Base-by-base conservation (phyloP, 2,797 vertebrate genomes). In the Oryzias sinensis region DNA sequence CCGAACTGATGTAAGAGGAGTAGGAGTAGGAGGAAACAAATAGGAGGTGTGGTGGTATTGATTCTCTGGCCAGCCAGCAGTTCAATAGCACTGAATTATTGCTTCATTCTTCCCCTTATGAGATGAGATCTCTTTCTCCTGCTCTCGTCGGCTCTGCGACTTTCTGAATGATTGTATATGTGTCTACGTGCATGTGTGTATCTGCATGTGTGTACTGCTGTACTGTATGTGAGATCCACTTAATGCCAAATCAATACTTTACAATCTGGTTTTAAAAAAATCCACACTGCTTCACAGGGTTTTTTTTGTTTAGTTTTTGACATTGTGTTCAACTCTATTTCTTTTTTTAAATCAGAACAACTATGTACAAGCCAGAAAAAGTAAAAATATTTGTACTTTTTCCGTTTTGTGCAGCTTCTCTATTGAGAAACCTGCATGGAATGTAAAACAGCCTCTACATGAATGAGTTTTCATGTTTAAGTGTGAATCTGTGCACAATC, bases 101-200 rank as follows among this genome's bases (percentile, higher is more conserved):
- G 95, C 95, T 96, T 96, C 94, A 95, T 96, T 96, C 95, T 94
- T 95, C 81, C 92, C 92, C 93, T 96, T 95, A 94, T 96, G 94
- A 95, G 94, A 96, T 93, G 96, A 86, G 80, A 86, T 85, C 79
- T 86, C 68, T 82, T 83, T 87, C 77, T 85, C 69, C 33, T 25
- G 4, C 47, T 56, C 70, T 65, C 49, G 14, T 54, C 65, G 55
- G 64, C 65, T 64, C n/a, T 54, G 48, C 20, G 70, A 65, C 68
- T 70, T 57, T 72, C 54, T 49, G 53, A 52, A 49, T 56, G 37
- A 51, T 41, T 53, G 56, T 70, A 14, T 43, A 14, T 54, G 69
- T 80, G 72, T 68, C 55, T 55, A 40, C 67, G 53, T 6, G 43
- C 48, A 57, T 57, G 72, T 59, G 75, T 82, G 73, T 74, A 63